phyloP scores from a whole-genome alignment of 2,113 vertebrate genomes.

The Sceloporus undulatus region DNA sequence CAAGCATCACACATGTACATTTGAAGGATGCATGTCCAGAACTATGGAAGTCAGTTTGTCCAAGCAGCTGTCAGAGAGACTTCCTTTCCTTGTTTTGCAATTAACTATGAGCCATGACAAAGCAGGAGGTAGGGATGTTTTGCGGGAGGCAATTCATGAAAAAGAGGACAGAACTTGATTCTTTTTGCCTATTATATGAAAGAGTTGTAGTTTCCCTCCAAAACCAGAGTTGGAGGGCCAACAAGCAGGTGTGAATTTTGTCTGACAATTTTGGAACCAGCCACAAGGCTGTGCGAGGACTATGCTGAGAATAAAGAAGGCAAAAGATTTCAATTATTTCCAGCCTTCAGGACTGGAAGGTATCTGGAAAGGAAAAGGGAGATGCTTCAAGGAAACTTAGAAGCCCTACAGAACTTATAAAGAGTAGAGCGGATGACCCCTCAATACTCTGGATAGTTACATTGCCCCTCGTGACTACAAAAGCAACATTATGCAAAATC shows the following conservation, averaged over 20 bases:
- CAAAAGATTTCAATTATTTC: no score
- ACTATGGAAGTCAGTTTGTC: not conserved
- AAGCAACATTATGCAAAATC: not conserved
- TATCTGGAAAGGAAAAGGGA: not conserved
- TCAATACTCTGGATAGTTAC: not conserved
- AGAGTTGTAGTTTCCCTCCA: not conserved
- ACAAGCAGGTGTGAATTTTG: not conserved
- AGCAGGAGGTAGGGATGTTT: not conserved
- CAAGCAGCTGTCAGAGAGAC: not conserved
- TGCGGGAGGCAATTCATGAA: not conserved
- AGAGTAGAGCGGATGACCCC: no score
- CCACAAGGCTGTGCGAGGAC: not conserved
- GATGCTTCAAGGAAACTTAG: no score
- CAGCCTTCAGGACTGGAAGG: not conserved
- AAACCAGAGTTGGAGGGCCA: not conserved
- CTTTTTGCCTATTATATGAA: not conserved
- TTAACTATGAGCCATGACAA: not conserved
- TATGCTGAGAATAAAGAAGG: not conserved
- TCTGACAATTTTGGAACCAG: not conserved
- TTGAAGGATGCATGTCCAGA: not conserved
- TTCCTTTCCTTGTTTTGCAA: not conserved
- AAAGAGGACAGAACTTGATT: not conserved
- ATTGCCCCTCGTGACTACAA: not conserved
- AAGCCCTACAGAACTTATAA: not conserved
- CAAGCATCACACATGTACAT: not conserved